Percentiles rank a stretch among this genome's conserved stretches.
Evolutionary conservation across 92 coral and sea anemone genomes (phyloP).

Genomic region (Metridium senile): DNA sequence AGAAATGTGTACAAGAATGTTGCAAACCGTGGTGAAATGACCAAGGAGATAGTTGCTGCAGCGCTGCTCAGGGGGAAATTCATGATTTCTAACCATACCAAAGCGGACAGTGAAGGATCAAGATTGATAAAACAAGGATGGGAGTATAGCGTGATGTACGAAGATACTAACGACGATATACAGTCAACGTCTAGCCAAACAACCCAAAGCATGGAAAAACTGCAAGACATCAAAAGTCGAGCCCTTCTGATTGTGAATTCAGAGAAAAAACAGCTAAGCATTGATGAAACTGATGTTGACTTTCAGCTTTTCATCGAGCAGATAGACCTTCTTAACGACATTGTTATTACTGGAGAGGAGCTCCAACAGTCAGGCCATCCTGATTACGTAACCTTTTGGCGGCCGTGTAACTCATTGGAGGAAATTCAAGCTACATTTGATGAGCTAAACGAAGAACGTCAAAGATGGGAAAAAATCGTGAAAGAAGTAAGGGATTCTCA

Average conservation of each 20-base stretch:
- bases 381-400: slow-evolving; percentile 39
- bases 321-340: slow-evolving; percentile 62
- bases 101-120: too few relatives aligned
- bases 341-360: slow-evolving; percentile 31
- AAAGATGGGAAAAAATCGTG: slow-evolving; percentile 45
- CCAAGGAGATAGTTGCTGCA: slow-evolving; percentile 60
- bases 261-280: slow-evolving; percentile 45
- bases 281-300: slow-evolving; percentile 22
- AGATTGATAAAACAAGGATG: slow-evolving; percentile 17
- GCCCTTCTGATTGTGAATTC: slow-evolving; percentile 65
- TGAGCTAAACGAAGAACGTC: slow-evolving; percentile 27
- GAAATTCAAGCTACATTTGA: slow-evolving; percentile 37
- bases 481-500: slow-evolving; percentile 28
- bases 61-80: slow-evolving; percentile 46
- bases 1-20: slow-evolving; percentile 65
- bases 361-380: slow-evolving; percentile 67
- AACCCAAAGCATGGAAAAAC: slow-evolving; percentile 22
- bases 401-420: slow-evolving; percentile 23
- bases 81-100: slow-evolving; percentile 33
- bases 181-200: background rate
- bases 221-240: slow-evolving; percentile 75
- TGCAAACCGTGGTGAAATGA: slow-evolving; percentile 76
- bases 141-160: slow-evolving; percentile 53
- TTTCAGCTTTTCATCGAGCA: slow-evolving; percentile 52
- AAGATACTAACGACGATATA: background rate